Conservation (phyloP, 2,113 vertebrate genomes). For the Canis aureus region DNA sequence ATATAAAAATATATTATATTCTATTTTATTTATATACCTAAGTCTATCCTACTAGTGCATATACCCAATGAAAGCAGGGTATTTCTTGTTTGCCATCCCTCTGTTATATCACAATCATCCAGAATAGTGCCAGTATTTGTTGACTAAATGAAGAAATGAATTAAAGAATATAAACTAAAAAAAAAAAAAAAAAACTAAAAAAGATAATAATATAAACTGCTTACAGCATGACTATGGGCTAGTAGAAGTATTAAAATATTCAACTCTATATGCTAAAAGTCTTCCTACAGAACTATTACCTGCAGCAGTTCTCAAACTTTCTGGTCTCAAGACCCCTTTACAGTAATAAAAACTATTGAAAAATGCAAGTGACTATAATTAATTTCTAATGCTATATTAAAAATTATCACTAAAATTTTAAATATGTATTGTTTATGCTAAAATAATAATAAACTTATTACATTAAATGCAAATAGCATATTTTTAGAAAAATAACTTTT, state of each 20-base stretch:
- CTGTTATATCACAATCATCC: not conserved
- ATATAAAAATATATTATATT: not conserved
- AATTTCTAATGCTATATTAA: not conserved
- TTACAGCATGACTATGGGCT: not conserved
- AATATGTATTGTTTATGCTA: not conserved
- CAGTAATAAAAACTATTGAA: not conserved
- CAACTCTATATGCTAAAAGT: not conserved
- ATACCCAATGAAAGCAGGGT: not conserved
- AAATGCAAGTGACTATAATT: not conserved
- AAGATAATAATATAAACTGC: not conserved
- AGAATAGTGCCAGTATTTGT: not conserved
- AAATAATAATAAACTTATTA: not conserved
- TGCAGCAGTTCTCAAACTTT: not conserved
- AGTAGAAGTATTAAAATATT: not conserved
- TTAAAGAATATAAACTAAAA: not conserved
- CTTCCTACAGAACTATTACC: not conserved
- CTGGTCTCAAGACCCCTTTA: not conserved
- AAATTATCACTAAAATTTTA: not conserved
- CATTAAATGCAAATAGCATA: not conserved
- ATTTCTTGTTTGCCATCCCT: not conserved
- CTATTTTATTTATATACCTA: not conserved
- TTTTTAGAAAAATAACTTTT: not conserved
- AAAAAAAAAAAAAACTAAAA: no score
- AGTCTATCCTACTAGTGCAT: not conserved
- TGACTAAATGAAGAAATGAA: slow-evolving; percentile 7